Evolutionary conservation across 2,113 vertebrate species (phyloP), one percentile per base, ranked within the genome.

Genomic region (Muntiacus reevesi): DNA sequence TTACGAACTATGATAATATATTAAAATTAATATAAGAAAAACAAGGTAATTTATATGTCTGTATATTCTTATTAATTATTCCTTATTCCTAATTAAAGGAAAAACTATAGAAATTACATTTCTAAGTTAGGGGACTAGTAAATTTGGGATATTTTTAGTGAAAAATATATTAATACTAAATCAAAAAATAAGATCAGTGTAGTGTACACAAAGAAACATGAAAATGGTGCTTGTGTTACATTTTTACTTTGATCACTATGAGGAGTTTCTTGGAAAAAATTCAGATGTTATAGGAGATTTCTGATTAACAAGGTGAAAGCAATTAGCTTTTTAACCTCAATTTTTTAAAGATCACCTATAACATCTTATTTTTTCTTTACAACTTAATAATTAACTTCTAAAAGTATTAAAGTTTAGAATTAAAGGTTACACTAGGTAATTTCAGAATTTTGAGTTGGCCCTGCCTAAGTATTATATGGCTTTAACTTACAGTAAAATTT

Each of bases 321-420:
- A 71, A 45, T 91, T 67, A 27, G 16, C 71, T 95, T 97, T 85
- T 82, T 43, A 90, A 87, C 17, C 36, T 86, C 27, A 47, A 45
- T 59, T 94, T 55, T 83, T 92, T 67, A 90, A 90, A 67, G 9
- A 97, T 71, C 89, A 93, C 6, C 88, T 16, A 59, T n/a, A 97
- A 87, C 5, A 90, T 71, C 28, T 33, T 87, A 19, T 40, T 95
- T 95, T 67, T 93, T 97, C 40, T 86, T 86, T 15, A 86, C 7
- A 86, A 67, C 47, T 12, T 92, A 94, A 54, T 90, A 78, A 90
- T 60, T 91, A 95, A 67, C 89, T 76, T 95, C 27, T 87, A 89
- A 87, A 95, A 54, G 16, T 40, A 96, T 43, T 82, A 36, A 93
- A 57, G 13, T 81, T 89, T 89, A 88, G 36, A 93, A 85, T 76